A percentile compares a stretch with the other conserved stretches of the same genome.
These are phyloP conservation scores for Chrysomela aeneicollis DNA, from an alignment of 2,888 invertebrate species.

Conservation along the genomic window DNA sequence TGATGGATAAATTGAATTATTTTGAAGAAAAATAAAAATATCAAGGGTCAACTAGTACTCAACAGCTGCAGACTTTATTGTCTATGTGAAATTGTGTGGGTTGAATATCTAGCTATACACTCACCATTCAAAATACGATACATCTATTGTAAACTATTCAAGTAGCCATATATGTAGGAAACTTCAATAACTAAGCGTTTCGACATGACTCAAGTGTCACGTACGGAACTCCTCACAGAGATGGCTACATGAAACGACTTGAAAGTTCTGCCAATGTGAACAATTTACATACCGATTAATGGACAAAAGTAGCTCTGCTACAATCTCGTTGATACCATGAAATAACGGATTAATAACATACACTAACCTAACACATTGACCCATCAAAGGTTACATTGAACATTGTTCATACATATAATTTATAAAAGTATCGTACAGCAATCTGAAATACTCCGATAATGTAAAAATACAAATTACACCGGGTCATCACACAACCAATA, in stretches of 20 bases:
- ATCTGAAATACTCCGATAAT: conserved; percentile 46
- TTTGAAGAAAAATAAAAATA: background rate
- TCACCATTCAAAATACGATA: conserved; percentile 1
- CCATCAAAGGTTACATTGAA: conserved; percentile 43
- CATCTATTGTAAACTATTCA: background rate
- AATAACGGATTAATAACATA: conserved; percentile 56
- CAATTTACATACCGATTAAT: conserved; percentile 36
- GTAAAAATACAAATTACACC: conserved; percentile 58
- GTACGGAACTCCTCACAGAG: background rate
- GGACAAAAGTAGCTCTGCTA: conserved; percentile 43
- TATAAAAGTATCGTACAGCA: conserved; percentile 46
- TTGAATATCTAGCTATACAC: background rate
- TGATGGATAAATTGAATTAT: background rate
- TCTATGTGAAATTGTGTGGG: conserved; percentile 1
- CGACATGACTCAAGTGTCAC: too few relatives aligned
- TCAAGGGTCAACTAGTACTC: background rate
- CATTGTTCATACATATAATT: conserved; percentile 41
- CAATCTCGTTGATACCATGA: conserved; percentile 49
- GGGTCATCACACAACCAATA: conserved; percentile 46
- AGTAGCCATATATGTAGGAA: background rate
- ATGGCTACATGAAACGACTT: background rate
- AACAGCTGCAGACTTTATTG: background rate
- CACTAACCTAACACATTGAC: conserved; percentile 55
- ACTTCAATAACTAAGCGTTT: background rate
- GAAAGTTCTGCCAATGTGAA: conserved; percentile 2